Conservation (phyloP, 23 tunicate genomes). For the Corella eumyota region DNA sequence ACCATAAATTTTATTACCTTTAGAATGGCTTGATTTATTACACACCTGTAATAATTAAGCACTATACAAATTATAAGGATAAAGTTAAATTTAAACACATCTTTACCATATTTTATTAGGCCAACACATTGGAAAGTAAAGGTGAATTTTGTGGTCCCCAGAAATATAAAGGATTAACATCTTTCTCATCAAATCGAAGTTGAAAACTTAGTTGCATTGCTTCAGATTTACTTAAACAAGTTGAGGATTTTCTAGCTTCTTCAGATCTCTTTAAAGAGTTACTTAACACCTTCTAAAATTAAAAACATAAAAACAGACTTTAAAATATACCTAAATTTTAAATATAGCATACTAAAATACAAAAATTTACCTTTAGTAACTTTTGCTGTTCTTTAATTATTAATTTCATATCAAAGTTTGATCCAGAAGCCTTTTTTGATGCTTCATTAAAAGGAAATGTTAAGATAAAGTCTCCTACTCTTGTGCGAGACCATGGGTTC, state of each 20-base stretch:
- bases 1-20: no score
- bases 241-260: conserved; percentile 12
- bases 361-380: conserved; percentile 61
- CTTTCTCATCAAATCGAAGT: conserved; percentile 75
- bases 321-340: no score
- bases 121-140: conserved; percentile 43
- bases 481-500: conserved; percentile 74
- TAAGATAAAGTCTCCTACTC: conserved; percentile 80
- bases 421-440: conserved; percentile 64
- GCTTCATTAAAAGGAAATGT: conserved; percentile 72
- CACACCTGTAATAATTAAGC: no score
- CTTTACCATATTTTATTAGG: conserved; percentile 8
- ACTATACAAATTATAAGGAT: no score
- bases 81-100: no score
- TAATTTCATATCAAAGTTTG: conserved; percentile 58
- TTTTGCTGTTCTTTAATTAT: conserved; percentile 57
- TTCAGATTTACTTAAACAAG: conserved; percentile 27
- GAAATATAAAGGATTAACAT: conserved; percentile 73
- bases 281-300: no score
- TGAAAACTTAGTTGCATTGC: conserved; percentile 70
- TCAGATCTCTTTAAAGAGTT: not conserved
- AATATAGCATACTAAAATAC: no score
- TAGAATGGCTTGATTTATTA: no score
- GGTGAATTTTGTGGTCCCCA: conserved; percentile 97
- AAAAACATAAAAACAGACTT: no score